A percentile compares a stretch with the other conserved stretches of the same genome.
phyloP scores from a whole-genome alignment of 2,113 vertebrate species.

The Macaca fascicularis region DNA sequence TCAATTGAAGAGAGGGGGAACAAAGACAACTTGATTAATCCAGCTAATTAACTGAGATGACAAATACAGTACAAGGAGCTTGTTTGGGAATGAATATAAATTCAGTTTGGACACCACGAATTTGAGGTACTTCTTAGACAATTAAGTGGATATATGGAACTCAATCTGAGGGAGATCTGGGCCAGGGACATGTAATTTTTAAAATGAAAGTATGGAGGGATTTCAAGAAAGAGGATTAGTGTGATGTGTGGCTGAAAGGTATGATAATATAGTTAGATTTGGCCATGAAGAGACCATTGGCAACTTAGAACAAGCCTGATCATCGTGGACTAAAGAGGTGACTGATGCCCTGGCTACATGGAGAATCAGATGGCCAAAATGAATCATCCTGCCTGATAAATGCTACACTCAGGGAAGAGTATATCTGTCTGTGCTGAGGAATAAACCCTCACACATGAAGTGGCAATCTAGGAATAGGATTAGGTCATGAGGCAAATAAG shows the following conservation, averaged over 20 bases:
- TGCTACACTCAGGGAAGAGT: not conserved
- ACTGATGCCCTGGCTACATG: not conserved
- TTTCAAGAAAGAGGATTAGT: not conserved
- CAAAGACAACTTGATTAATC: slow-evolving; percentile 25
- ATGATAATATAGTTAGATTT: not conserved
- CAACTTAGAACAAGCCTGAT: not conserved
- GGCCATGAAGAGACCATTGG: not conserved
- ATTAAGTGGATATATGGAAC: not conserved
- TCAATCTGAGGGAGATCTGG: not conserved
- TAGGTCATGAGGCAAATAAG: not conserved
- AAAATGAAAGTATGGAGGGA: not conserved
- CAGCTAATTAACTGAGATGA: slow-evolving; percentile 12
- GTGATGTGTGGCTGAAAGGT: not conserved
- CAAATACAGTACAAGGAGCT: not conserved
- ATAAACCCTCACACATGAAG: not conserved
- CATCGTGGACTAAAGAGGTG: not conserved
- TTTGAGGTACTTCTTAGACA: not conserved
- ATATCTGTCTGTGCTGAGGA: not conserved
- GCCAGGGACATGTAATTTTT: not conserved
- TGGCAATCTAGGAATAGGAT: not conserved
- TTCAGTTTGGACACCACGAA: not conserved
- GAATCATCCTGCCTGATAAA: not conserved
- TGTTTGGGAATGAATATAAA: not conserved
- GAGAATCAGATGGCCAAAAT: not conserved
- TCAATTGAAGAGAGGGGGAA: slow-evolving; percentile 24